Evolutionary conservation across 2,888 invertebrate genomes (phyloP), one percentile per base, ranked within the genome.

Genomic region (Zootermopsis nevadensis): DNA sequence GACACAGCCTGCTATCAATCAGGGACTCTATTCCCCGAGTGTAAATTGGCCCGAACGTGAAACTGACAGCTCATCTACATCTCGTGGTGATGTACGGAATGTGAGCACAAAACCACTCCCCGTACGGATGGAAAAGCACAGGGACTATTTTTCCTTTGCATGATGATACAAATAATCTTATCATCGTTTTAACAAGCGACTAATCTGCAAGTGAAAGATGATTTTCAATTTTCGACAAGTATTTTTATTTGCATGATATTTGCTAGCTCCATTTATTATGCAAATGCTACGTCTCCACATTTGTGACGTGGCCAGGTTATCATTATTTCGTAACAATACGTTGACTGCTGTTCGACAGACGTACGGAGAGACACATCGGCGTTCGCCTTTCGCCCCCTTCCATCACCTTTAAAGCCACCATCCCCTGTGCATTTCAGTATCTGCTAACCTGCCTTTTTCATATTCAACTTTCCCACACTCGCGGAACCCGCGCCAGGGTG

Each of bases 381-480:
- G n/a, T n/a, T 27, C 60, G n/a, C 27, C 60, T 60, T 27, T 6
- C n/a, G n/a, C 60, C 27, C 15, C n/a, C 60, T 27, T 27, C 60
- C n/a, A 27, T 27, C 60, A n/a, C n/a, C 0, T 15, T n/a, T 60
- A 27, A 27, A 27, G n/a, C 60, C 60, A 60, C 60, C 60, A 48
- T 48, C 48, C 48, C 48, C 15, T 48, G 19, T 27, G 7, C 10
- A n/a, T 60, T 60, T 60, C 60, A 60, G 27, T n/a, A 53, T 53
- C 53, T 53, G 8, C 3, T 53, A 53, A 53, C 53, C 53, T 53
- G 53, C 53, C 42, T 33, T 8, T 72, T 19, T 33, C 31, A 30
- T 33, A 22, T 72, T 72, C 38, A 48, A 76, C 42, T 77, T 77
- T 77, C 77, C 77, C 77, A 77, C 77, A 77, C 55, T 77, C 22